Evolutionary conservation across 1,140 invertebrate species (phyloP), one percentile per base, ranked within the genome.

Genomic region (Schlechtendalia chinensis): DNA sequence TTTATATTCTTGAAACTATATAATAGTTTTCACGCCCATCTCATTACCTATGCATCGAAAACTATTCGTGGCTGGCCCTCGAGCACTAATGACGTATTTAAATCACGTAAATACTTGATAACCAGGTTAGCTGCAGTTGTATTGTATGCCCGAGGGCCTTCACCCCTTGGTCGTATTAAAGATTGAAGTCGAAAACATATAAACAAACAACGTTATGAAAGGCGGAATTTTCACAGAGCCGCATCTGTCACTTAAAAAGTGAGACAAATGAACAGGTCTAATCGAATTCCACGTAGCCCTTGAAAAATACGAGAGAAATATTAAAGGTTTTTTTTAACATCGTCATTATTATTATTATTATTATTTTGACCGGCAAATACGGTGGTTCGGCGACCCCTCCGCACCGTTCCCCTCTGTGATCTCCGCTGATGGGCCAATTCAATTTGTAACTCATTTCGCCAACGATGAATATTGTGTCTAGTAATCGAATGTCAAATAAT

Each of bases 41-140:
- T 77, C 74, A 77, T 77, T 77, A 77, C 74, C 74, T 77, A 77
- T 77, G 74, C 74, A 77, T 77, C 74, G 74, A 77, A 77, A 77
- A 59, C 54, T 77, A 77, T 54, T 59, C 32, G n/a, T 39, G 32
- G 56, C 22, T 39, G 56, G 32, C n/a, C 32, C 56, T 45, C n/a
- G 19, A 59, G 29, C 74, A 4, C 74, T 77, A 77, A 77, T 59
- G 74, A 58, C 19, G 74, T 59, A 77, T 77, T 77, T 77, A 77
- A 77, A 77, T 77, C 74, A 39, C 53, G 56, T 59, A 77, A 77
- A 77, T 45, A 59, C 74, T 77, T 19, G 4, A 29, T 77, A 77
- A 77, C 56, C 29, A 59, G 54, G 74, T 77, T 77, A 77, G 56
- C 32, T 39, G 32, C 22, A 59, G 29, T 59, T 59, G 56, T 59